Base-by-base conservation (phyloP, 2,888 invertebrate species). In the Siphonodentalium dalli region DNA sequence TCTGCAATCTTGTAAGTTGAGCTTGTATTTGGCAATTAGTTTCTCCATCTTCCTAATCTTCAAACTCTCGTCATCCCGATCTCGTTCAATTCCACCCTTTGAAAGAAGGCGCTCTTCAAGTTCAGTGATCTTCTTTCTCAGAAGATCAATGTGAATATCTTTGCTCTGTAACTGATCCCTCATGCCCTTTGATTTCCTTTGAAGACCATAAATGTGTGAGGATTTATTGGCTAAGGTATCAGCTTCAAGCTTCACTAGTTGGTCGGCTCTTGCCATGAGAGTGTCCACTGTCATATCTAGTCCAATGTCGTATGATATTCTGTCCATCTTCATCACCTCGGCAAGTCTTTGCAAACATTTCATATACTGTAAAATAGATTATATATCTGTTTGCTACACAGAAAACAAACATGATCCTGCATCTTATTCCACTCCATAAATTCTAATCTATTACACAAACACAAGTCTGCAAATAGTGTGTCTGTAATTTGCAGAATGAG, bases 161-260 rank as follows among this genome's bases (percentile, higher is more conserved):
- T 93, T 89, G 52, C 93, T 87, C 75, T 94, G 93, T 27, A 95
- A 85, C 79, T 96, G 94, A 77, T 95, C 95, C 43, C 93, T 86
- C 13, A 94, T 83, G 7, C 90, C 90, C 65, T 93, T 87, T 18
- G 79, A 89, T 61, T 93, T 87, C 56, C 93, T 86, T 82, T 95
- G 94, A 33, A 95, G 86, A 76, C 92, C 92, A 81, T 94, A 93
- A 44, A 92, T 90, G n/a, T 90, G 88, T 7, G 89, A 89, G 23
- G 90, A 91, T 87, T 90, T 90, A 83, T 91, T 91, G 15, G 89
- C 90, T 54, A 92, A 85, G 80, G 90, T 89, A 80, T 91, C 91
- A 72, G 88, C 89, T 83, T 92, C 92, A 43, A 90, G 84, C 69
- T 89, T 85, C 24, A 90, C 87, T 54, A 92, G 84, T 78, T 93